phyloP scores from a whole-genome alignment of 2,888 invertebrate species.

The Hartigia nigra region DNA sequence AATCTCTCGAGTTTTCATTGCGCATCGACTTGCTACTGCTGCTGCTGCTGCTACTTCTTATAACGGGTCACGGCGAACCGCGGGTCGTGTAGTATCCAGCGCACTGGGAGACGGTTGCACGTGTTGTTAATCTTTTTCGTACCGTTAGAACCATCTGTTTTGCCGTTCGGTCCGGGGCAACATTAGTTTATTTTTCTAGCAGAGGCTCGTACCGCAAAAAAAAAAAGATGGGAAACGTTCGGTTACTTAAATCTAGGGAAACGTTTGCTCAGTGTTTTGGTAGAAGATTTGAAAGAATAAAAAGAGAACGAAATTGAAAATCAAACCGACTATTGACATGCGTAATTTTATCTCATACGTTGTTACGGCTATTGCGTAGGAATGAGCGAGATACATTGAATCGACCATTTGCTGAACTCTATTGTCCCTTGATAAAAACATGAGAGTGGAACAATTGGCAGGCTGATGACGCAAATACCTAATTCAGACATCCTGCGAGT shows the following conservation, averaged over 20 bases:
- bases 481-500: constrained; percentile 44
- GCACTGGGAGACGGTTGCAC: constrained; percentile 10
- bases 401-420: not conserved
- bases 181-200: constrained; percentile 39
- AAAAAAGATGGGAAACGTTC: constrained; percentile 10
- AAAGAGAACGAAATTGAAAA: constrained; percentile 10
- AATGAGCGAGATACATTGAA: not conserved
- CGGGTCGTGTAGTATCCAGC: not conserved
- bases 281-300: constrained; percentile 25
- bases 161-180: constrained; percentile 18
- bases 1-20: not conserved
- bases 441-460: constrained; percentile 38
- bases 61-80: not conserved
- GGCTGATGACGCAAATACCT: constrained; percentile 40
- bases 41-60: not conserved
- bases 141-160: constrained; percentile 28
- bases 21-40: not conserved
- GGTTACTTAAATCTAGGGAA: constrained; percentile 31
- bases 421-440: constrained; percentile 20
- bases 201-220: constrained; percentile 22
- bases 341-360: not conserved
- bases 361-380: not conserved
- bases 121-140: constrained; percentile 7
- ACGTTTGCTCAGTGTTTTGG: constrained; percentile 23
- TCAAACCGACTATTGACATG: not conserved